Base-by-base conservation (phyloP, 1,140 invertebrate genomes). In the Diprion similis region DNA sequence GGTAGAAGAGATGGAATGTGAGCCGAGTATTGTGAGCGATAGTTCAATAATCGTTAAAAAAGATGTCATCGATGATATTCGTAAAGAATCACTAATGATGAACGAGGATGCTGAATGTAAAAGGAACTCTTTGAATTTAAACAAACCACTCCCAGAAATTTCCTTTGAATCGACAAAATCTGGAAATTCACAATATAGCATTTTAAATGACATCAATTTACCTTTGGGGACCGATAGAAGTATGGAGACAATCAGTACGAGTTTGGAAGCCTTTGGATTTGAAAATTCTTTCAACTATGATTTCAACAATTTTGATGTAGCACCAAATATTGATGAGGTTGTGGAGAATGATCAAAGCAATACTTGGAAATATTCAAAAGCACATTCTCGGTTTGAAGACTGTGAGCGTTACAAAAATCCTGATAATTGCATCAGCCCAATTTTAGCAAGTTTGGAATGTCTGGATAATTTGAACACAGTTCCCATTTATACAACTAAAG, bases 401-500 rank as follows among this genome's bases (percentile, higher is more conserved):
- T 59, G 51, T 17, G 51, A 59, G 51, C 51, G 51, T 59, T 59
- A 59, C n/a, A 59, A 59, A 59, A 59, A 59, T 9, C 51, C 51
- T 77, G 76, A 73, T 45, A 84, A 83, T 1, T 87, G 81, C 68
- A 78, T 85, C 13, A 86, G 85, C 74, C 85, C 85, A 1, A 77
- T 80, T 4, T 87, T 87, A 66, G 76, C 73, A 45, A 80, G 66
- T 47, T 66, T 82, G 46, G 81, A 87, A 17, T 77, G 84, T 8
- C 8, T 78, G 45, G 81, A 86, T 46, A 82, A 85, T 77, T 76
- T 86, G 18, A 84, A 88, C 66, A 81, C 80, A 67, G 85, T 88
- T 78, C 86, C 87, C 70, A 81, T 88, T 51, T 88, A 88, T 47
- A 87, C 84, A 70, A 88, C 86, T 24, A 88, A 86, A 77, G 87